Conservation (phyloP, 2,797 vertebrate species). For the Serranus cabrilla region DNA sequence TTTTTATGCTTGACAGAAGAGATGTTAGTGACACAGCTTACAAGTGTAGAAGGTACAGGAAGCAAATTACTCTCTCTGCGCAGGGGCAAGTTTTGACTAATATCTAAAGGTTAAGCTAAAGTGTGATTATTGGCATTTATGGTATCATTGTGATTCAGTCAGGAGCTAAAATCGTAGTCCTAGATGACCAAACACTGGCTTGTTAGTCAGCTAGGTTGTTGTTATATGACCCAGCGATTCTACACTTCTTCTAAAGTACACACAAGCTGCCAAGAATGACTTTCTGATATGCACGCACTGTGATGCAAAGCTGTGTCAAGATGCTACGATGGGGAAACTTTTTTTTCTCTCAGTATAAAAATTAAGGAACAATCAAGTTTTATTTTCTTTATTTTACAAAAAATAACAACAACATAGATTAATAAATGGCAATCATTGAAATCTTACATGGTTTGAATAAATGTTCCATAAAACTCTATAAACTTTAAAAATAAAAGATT, state of each 20-base stretch:
- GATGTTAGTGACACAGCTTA: conserved; percentile 17
- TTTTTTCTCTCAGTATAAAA: not conserved
- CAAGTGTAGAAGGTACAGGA: not conserved
- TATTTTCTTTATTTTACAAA: conserved; percentile 21
- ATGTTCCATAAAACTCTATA: not conserved
- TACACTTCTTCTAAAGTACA: conserved; percentile 19
- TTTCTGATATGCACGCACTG: not conserved
- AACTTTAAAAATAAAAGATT: conserved; percentile 15
- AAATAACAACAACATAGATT: not conserved
- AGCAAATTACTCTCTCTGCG: conserved; percentile 1
- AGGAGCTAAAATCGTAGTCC: not conserved
- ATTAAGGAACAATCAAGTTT: not conserved
- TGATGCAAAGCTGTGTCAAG: not conserved
- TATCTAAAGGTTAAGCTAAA: not conserved
- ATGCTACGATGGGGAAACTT: not conserved
- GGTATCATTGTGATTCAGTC: conserved; percentile 16
- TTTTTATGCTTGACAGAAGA: conserved; percentile 21
- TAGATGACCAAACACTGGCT: not conserved
- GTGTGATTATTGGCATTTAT: not conserved
- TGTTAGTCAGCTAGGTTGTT: conserved; percentile 6
- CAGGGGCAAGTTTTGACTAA: conserved; percentile 19
- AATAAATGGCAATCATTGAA: conserved; percentile 5
- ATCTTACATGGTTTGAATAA: not conserved
- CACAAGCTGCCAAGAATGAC: conserved; percentile 1
- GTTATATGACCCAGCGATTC: conserved; percentile 7